Conservation (phyloP, 2,113 vertebrate species). For the Daubentonia madagascariensis region DNA sequence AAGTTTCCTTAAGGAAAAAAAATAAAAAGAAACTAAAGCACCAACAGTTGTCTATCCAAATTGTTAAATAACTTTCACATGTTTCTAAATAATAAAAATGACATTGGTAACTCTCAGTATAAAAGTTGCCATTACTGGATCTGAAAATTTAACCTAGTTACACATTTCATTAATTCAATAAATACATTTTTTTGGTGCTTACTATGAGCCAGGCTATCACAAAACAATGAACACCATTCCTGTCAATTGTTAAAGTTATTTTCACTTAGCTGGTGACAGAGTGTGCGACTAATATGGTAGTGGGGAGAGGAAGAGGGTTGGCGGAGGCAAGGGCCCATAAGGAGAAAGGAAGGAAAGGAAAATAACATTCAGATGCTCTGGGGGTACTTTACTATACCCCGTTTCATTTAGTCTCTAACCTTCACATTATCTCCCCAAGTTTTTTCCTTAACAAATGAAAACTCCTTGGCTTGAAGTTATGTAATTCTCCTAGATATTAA, state of each 20-base stretch:
- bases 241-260: not conserved
- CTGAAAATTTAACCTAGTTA: not conserved
- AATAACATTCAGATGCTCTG: rapidly evolving
- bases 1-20: not conserved
- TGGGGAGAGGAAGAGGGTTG: rapidly evolving
- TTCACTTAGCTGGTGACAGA: not conserved
- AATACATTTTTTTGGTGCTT: not conserved
- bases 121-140: not conserved
- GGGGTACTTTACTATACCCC: not conserved
- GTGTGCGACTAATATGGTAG: not conserved
- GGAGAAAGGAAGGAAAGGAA: not conserved
- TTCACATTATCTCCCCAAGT: not conserved
- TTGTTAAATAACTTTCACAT: not conserved
- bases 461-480: not conserved
- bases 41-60: not conserved
- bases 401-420: not conserved
- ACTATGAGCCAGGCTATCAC: not conserved
- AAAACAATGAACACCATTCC: not conserved
- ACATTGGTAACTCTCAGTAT: not conserved
- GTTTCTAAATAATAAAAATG: not conserved
- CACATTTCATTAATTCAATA: not conserved
- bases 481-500: not conserved
- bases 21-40: not conserved
- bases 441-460: not conserved
- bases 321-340: not conserved